Evolutionary conservation across 1,140 invertebrate genomes (phyloP).

Genomic region (Nomia melanderi): DNA sequence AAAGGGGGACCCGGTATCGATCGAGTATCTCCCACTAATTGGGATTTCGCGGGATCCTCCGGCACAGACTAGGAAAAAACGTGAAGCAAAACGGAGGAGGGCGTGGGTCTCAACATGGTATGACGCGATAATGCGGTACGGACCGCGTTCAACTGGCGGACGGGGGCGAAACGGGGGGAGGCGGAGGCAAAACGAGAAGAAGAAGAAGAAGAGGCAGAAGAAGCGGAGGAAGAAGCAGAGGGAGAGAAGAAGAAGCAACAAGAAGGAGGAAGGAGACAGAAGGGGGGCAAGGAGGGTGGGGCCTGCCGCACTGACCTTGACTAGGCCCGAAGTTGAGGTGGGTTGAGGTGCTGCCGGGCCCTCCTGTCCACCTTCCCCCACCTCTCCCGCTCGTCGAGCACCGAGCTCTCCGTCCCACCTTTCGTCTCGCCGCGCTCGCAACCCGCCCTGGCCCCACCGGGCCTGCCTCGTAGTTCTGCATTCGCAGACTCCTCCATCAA

Average conservation of each 20-base stretch:
- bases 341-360: constrained; percentile 74
- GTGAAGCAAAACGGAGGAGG: constrained; percentile 47
- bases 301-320: constrained; percentile 77
- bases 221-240: constrained; percentile 40
- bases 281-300: constrained; percentile 54
- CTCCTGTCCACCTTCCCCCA: constrained; percentile 69
- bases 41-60: constrained; percentile 55
- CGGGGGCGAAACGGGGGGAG: not conserved
- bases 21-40: constrained; percentile 62
- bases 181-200: constrained; percentile 25
- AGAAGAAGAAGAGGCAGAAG: constrained; percentile 36
- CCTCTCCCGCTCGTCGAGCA: constrained; percentile 21
- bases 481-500: constrained; percentile 81
- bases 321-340: constrained; percentile 78
- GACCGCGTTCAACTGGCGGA: constrained; percentile 29
- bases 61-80: constrained; percentile 22
- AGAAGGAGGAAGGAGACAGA: constrained; percentile 24
- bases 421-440: constrained; percentile 38
- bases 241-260: constrained; percentile 12
- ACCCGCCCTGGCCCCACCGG: constrained; percentile 60
- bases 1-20: constrained; percentile 34
- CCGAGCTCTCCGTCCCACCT: constrained; percentile 2
- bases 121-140: constrained; percentile 70
- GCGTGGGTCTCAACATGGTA: constrained; percentile 63
- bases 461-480: constrained; percentile 79